A percentile compares a stretch with the other conserved stretches of the same genome.
phyloP scores from a whole-genome alignment of 1,140 invertebrate species.

The Anastrepha ludens region DNA sequence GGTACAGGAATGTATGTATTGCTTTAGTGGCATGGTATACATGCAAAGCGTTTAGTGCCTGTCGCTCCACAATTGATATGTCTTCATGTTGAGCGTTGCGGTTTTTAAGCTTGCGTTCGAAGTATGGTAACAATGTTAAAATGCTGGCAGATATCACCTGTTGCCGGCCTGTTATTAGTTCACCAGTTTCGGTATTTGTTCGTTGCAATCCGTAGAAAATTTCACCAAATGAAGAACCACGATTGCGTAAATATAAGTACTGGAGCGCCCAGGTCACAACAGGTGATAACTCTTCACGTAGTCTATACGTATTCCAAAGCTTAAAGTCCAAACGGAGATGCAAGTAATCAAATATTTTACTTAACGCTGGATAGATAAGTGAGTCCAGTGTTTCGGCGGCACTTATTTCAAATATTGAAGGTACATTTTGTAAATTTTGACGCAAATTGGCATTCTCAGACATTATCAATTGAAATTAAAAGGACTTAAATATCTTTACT shows the following conservation, averaged over 20 bases:
- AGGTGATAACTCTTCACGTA: slow-evolving; percentile 68
- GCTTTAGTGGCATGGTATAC: slow-evolving; percentile 67
- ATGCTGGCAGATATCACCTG: slow-evolving; percentile 65
- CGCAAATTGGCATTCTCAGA: slow-evolving; percentile 65
- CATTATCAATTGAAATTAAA: slow-evolving; percentile 14
- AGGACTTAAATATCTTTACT: background rate
- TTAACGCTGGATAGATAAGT: slow-evolving; percentile 70
- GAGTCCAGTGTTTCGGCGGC: slow-evolving; percentile 71
- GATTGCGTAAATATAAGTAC: slow-evolving; percentile 68
- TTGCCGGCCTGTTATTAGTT: slow-evolving; percentile 61
- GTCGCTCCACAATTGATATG: slow-evolving; percentile 61
- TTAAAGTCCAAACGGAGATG: slow-evolving; percentile 60
- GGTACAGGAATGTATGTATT: slow-evolving; percentile 68
- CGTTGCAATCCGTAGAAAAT: slow-evolving; percentile 71
- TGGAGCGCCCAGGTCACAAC: slow-evolving; percentile 67
- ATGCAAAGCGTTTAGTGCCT: slow-evolving; percentile 65
- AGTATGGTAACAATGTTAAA: slow-evolving; percentile 65
- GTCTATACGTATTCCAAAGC: slow-evolving; percentile 53
- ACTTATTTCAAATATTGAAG: slow-evolving; percentile 72
- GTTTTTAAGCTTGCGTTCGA: slow-evolving; percentile 64
- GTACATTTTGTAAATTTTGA: slow-evolving; percentile 70
- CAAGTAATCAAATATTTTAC: slow-evolving; percentile 71
- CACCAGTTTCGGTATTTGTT: slow-evolving; percentile 62
- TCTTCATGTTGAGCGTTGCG: slow-evolving; percentile 64
- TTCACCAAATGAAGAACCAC: slow-evolving; percentile 69